Evolutionary conservation across 2,797 vertebrate genomes (phyloP), one percentile per base, ranked within the genome.

Genomic region (Cyclura pinguis): DNA sequence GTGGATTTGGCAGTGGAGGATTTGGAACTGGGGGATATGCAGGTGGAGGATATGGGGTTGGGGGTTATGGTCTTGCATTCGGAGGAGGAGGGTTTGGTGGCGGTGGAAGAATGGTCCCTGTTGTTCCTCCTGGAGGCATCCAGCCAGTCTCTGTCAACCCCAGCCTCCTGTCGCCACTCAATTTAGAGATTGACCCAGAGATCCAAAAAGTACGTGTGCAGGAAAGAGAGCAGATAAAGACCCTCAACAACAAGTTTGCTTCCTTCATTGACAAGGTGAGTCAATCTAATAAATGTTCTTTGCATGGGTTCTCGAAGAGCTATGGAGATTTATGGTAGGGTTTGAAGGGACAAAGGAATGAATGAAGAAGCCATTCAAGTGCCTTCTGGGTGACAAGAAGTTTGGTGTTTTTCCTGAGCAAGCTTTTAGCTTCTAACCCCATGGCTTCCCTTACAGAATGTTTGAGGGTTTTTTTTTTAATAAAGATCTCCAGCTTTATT

Each of bases 171-270:
- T 96, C 96, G 7, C 97, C 97, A n/a, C 89, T 98, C 83, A 96
- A 97, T 4, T 93, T 98, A 92, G 97, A 97, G 89, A 97, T 98
- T 2, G 98, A 98, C 93, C 91, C 94, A 0, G 94, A 93, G 94
- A 97, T 98, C 96, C 98, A 98, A 93, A 93, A 64, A 10, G 84
- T 98, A 85, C 97, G 97, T 85, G 97, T 93, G 0, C 93, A 97
- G 42, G 98, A 98, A 95, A 97, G 98, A 20, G 97, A 98, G 84
- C 96, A 98, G 96, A 98, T 98, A 96, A 98, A 98, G 96, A 96
- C 83, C 89, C 97, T 98, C 82, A 98, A 97, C 95, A 98, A 98
- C 96, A 98, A 97, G 55, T 97, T 98, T 1, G 97, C 97, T 29
- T 96, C 97, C 5, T 98, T 98, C 95, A 98, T 98, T 0, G 97